Evolutionary conservation across 2,797 vertebrate species (phyloP).

Genomic region (Okamejei kenojei): DNA sequence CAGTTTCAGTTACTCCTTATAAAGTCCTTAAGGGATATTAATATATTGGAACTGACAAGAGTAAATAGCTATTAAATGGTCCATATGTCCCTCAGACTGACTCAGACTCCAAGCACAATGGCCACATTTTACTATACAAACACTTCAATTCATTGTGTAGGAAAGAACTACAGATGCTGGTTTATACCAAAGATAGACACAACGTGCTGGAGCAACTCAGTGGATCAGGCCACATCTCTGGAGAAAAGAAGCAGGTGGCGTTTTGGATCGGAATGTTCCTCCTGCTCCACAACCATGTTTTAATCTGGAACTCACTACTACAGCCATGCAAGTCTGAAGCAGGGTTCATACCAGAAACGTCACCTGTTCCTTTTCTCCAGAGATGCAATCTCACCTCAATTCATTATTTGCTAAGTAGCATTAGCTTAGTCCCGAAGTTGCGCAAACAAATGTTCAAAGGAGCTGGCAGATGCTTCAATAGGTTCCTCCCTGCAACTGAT

Average conservation of each 20-base stretch:
- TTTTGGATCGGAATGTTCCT: too few species aligned
- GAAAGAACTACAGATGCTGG: too few species aligned
- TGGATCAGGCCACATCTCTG: too few species aligned
- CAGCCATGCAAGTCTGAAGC: too few species aligned
- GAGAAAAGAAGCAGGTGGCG: too few species aligned
- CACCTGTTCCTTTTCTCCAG: too few species aligned
- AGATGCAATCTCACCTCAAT: background rate
- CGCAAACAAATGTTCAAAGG: background rate
- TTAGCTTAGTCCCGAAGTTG: background rate
- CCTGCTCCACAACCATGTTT: too few species aligned
- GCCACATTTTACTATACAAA: background rate
- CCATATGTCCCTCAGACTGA: background rate
- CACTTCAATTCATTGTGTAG: background rate
- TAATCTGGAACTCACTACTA: too few species aligned
- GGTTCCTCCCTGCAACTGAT: background rate
- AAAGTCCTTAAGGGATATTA: background rate
- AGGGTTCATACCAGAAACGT: too few species aligned
- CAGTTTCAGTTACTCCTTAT: background rate
- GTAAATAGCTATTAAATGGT: background rate
- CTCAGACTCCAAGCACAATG: background rate
- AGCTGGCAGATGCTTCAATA: background rate
- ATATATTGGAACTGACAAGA: background rate
- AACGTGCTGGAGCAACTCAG: too few species aligned
- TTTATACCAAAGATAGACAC: too few species aligned
- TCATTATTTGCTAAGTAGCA: slow-evolving; percentile 8